Conservation (phyloP, 2,797 vertebrate species). For the Nyctalus aviator region DNA sequence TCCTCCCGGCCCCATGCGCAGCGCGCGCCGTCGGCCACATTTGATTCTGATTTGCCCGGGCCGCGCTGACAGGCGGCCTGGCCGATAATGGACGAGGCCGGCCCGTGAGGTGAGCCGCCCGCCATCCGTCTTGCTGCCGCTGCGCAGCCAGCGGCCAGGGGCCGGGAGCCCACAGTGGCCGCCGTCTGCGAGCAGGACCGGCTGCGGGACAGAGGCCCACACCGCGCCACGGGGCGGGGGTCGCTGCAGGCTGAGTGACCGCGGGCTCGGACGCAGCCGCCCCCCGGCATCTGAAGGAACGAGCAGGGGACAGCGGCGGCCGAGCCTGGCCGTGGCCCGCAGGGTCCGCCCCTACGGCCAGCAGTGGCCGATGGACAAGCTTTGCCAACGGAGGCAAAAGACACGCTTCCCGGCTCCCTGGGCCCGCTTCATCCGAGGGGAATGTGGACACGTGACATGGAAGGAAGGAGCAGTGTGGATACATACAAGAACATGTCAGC, state of each 20-base stretch:
- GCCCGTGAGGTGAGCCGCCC: background rate
- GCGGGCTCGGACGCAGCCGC: rapidly evolving
- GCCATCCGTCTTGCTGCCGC: slow-evolving; percentile 14
- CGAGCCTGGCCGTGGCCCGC: rapidly evolving
- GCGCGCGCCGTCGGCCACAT: slow-evolving; percentile 28
- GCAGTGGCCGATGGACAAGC: rapidly evolving
- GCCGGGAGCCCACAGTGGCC: rapidly evolving
- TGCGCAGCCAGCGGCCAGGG: background rate
- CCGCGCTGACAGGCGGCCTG: slow-evolving; percentile 71
- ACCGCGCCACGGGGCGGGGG: background rate
- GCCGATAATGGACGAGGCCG: slow-evolving; percentile 77
- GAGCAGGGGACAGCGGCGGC: too few species aligned
- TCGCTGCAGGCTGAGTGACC: rapidly evolving
- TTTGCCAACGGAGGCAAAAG: background rate
- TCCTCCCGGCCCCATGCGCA: background rate
- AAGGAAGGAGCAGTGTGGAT: background rate
- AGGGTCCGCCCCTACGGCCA: background rate
- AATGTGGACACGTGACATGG: rapidly evolving
- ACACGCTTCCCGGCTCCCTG: background rate
- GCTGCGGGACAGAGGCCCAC: too few species aligned
- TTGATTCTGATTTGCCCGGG: slow-evolving; percentile 80
- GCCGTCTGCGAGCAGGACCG: too few species aligned
- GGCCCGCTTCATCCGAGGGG: background rate
- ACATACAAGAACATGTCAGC: rapidly evolving
- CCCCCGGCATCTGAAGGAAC: too few species aligned